Percentiles rank a stretch among this genome's conserved stretches.
Conservation (phyloP, 1,140 invertebrate species). For the Propsilocerus akamusi region DNA sequence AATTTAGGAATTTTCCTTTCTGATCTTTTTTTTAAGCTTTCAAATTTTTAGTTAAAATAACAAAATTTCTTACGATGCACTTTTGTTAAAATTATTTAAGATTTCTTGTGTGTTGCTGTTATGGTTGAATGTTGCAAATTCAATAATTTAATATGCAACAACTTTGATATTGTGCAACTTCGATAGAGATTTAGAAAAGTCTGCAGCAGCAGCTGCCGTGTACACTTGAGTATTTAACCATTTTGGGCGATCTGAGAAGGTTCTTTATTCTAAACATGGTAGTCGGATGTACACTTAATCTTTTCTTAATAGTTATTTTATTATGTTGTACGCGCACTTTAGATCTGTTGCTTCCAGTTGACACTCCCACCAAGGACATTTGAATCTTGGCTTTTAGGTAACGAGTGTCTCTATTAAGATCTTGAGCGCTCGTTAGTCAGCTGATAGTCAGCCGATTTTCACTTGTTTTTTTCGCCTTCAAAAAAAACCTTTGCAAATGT, state of each 20-base stretch:
- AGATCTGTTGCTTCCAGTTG: neutral
- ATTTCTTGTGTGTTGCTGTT: too few relatives aligned
- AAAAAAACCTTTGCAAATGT: too few relatives aligned
- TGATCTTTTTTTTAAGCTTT: constrained; percentile 4
- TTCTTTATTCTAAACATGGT: constrained; percentile 1
- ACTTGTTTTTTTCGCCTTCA: too few relatives aligned
- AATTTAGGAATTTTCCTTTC: neutral
- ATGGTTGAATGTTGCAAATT: neutral
- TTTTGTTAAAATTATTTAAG: neutral
- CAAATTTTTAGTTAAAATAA: constrained; percentile 7
- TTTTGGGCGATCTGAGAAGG: neutral
- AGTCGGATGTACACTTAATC: neutral
- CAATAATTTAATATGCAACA: neutral
- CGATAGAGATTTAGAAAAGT: constrained; percentile 1
- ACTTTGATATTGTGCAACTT: too few relatives aligned
- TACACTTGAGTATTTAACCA: neutral
- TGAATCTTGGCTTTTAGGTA: constrained; percentile 4
- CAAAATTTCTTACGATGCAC: neutral
- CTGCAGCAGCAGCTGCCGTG: neutral
- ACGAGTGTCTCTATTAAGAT: neutral
- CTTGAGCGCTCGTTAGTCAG: too few relatives aligned
- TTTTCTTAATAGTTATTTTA: neutral
- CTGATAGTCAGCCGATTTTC: too few relatives aligned
- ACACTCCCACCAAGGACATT: neutral
- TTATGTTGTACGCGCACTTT: neutral